Percentiles rank a stretch among this genome's conserved stretches.
Evolutionary conservation across 2,888 invertebrate species (phyloP).

Genomic region (Drosophila nr. perissopoda): DNA sequence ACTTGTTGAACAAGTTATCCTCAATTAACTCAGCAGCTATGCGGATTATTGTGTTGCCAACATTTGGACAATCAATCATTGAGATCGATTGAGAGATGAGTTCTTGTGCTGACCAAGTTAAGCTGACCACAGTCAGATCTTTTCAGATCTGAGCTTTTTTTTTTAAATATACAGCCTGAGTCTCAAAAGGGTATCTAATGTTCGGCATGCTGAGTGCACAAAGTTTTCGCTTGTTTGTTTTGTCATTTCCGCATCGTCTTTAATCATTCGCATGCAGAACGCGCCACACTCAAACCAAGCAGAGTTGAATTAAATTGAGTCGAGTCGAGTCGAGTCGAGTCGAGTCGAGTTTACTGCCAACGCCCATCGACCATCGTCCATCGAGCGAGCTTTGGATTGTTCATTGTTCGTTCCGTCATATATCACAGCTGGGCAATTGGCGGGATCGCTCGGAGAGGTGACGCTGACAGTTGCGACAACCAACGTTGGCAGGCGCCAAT

Average conservation of each 20-base stretch:
- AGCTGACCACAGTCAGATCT: too few relatives aligned
- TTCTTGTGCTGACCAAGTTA: not conserved
- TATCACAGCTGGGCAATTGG: constrained; percentile 57
- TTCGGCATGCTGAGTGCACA: not conserved
- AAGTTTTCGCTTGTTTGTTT: constrained; percentile 13
- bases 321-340: not conserved
- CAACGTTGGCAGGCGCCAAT: constrained; percentile 36
- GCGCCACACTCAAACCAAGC: constrained; percentile 12
- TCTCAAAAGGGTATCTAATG: not conserved
- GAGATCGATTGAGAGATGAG: not conserved
- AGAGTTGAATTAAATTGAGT: constrained; percentile 1
- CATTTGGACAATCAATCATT: not conserved
- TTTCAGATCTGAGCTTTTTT: not conserved
- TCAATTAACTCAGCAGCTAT: not conserved
- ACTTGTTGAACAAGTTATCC: not conserved
- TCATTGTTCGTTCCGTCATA: constrained; percentile 66
- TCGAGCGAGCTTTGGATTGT: constrained; percentile 2
- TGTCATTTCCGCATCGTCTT: constrained; percentile 44
- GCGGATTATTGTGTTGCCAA: not conserved
- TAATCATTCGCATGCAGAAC: constrained; percentile 45
- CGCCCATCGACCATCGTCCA: constrained; percentile 43
- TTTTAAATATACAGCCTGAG: not conserved
- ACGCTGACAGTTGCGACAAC: constrained; percentile 4
- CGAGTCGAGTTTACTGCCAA: constrained; percentile 26
- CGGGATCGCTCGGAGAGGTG: constrained; percentile 42